A percentile compares a stretch with the other conserved stretches of the same genome.
phyloP scores from a whole-genome alignment of 1,140 invertebrate genomes.

The Euglossa dilemma region DNA sequence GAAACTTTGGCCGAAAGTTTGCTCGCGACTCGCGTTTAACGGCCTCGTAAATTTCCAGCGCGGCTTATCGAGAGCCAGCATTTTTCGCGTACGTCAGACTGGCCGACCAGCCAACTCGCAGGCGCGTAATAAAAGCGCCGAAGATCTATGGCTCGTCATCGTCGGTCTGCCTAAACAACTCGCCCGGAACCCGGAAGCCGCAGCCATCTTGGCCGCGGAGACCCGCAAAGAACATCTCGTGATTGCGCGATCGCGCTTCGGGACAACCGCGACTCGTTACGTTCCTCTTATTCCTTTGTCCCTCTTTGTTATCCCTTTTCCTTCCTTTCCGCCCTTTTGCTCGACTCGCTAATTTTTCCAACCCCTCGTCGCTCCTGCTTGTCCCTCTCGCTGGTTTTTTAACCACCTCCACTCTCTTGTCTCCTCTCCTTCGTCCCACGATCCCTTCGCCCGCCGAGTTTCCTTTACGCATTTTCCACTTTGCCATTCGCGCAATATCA shows the following conservation, averaged over 20 bases:
- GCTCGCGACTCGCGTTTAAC: neutral
- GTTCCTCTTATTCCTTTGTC: neutral
- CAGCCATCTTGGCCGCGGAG: neutral
- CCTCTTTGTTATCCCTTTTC: neutral
- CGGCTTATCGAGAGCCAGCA: neutral
- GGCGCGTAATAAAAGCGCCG: slow-evolving; percentile 16
- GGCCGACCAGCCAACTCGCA: too few species aligned
- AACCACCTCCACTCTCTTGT: neutral
- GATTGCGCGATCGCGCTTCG: neutral
- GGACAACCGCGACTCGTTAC: neutral
- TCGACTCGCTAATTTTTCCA: neutral
- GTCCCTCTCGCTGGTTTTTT: neutral
- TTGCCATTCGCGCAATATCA: neutral
- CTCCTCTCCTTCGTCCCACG: neutral
- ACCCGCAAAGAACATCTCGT: slow-evolving; percentile 14
- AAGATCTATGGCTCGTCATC: slow-evolving; percentile 16
- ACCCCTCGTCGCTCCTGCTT: neutral
- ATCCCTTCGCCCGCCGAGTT: too few species aligned
- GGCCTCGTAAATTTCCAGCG: neutral
- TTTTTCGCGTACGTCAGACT: slow-evolving; percentile 7
- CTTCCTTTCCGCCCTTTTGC: too few species aligned
- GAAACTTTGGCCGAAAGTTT: neutral
- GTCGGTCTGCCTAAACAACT: slow-evolving; percentile 9
- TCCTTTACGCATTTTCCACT: neutral
- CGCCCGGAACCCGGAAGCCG: neutral